phyloP scores from a whole-genome alignment of 2,113 vertebrate species.

The Pelobates fuscus region DNA sequence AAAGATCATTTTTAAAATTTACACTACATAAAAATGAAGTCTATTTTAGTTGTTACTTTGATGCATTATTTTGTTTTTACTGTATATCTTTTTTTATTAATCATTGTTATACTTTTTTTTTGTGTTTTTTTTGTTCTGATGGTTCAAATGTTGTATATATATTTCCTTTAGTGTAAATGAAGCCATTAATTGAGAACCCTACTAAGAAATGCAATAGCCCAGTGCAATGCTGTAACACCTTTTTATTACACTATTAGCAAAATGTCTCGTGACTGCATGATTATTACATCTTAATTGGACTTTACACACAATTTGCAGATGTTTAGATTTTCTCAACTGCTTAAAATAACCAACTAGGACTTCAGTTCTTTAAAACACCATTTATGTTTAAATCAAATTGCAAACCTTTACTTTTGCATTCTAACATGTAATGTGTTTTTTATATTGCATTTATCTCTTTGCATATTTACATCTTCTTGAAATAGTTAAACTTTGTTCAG shows the following conservation, averaged over 20 bases:
- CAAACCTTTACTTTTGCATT: too few relatives aligned
- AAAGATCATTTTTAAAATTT: too few relatives aligned
- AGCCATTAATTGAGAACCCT: background rate
- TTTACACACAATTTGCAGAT: background rate
- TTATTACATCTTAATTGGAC: background rate
- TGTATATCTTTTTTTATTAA: background rate
- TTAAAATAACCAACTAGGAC: too few relatives aligned
- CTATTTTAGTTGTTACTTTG: background rate
- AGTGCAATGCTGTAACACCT: background rate
- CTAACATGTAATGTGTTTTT: too few relatives aligned
- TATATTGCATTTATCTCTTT: too few relatives aligned
- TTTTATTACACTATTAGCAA: constrained; percentile 1
- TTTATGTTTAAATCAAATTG: too few relatives aligned
- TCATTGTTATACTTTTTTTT: background rate
- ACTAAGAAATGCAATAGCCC: background rate
- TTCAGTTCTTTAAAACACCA: too few relatives aligned
- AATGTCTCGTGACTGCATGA: background rate
- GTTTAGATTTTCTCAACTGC: background rate
- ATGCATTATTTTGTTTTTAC: background rate
- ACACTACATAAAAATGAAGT: too few relatives aligned
- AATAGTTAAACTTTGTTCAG: too few relatives aligned
- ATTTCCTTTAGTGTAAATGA: background rate
- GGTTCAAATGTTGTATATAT: background rate
- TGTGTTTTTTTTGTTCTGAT: background rate
- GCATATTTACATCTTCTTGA: too few relatives aligned